Evolutionary conservation across 2,888 invertebrate genomes (phyloP), one percentile per base, ranked within the genome.

Genomic region (Agrotis puta): DNA sequence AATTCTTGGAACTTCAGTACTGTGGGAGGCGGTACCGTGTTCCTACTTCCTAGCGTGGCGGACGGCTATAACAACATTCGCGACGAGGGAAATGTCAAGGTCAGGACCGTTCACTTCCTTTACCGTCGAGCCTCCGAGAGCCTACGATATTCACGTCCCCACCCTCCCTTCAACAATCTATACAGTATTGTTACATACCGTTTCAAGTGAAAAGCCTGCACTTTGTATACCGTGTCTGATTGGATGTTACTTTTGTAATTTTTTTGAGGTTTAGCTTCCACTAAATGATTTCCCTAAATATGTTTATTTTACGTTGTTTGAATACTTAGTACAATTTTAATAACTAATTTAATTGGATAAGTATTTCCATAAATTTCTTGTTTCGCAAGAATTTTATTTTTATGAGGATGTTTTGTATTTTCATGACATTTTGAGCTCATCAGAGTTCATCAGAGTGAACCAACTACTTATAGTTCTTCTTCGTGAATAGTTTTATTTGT

Each of bases 1-100:
- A 74, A 79, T 78, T 74, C 64, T 85, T 74, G 81, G 73, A 77
- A 85, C 73, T 83, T 71, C 75, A 79, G 77, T 77, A 74, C 68
- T 82, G 86, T 88, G 86, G 86, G 87, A 85, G 85, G 84, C 73
- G 56, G 83, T 70, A 64, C 71, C 65, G 70, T 74, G 84, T 82
- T 81, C 86, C 81, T 84, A 85, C 82, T 85, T 85, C 85, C 86
- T 85, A 79, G 78, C 82, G 78, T 70, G 72, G 72, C 81, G 68
- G 73, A 74, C 82, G 76, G 81, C 78, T 78, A 85, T 87, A 89
- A 85, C 87, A 85, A 89, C 89, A 90, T 89, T 89, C 89, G 85
- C 90, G 88, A 88, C 88, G 90, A 88, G 89, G 92, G 91, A 94
- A 95, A 95, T 95, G 95, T 94, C 95, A 95, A 95, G 95, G 95